Conservation (phyloP, 2,113 vertebrate species). For the Hippolais icterina region DNA sequence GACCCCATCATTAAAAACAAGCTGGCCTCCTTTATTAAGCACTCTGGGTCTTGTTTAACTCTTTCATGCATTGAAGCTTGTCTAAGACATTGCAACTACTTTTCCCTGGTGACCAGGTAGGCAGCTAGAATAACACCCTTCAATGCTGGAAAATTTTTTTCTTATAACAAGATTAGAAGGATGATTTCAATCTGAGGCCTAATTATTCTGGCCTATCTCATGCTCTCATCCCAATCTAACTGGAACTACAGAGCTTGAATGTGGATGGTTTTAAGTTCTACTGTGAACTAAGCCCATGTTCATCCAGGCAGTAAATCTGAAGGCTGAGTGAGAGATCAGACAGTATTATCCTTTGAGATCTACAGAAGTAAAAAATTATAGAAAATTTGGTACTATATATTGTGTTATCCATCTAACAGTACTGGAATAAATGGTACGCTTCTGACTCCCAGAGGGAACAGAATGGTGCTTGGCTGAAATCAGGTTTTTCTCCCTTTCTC, state of each 20-base stretch:
- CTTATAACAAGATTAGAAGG: background rate
- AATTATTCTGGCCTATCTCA: background rate
- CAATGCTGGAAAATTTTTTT: background rate
- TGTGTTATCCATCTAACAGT: background rate
- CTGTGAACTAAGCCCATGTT: background rate
- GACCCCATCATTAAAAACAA: background rate
- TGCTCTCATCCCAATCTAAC: background rate
- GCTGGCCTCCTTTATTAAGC: background rate
- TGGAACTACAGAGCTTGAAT: background rate
- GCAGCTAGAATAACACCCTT: background rate
- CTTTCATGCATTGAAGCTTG: background rate
- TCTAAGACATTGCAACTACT: background rate
- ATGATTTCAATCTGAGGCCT: background rate
- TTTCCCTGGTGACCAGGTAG: background rate
- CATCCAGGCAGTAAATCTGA: background rate
- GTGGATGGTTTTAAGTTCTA: background rate
- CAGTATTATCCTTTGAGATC: background rate
- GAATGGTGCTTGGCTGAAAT: background rate
- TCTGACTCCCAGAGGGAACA: background rate
- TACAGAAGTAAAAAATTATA: background rate
- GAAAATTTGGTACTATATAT: background rate
- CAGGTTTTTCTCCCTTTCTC: background rate
- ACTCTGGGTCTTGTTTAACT: background rate
- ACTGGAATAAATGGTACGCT: background rate
- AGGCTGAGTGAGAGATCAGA: background rate